phyloP scores from a whole-genome alignment of 2,888 invertebrate species.

The Mythimna albipuncta region DNA sequence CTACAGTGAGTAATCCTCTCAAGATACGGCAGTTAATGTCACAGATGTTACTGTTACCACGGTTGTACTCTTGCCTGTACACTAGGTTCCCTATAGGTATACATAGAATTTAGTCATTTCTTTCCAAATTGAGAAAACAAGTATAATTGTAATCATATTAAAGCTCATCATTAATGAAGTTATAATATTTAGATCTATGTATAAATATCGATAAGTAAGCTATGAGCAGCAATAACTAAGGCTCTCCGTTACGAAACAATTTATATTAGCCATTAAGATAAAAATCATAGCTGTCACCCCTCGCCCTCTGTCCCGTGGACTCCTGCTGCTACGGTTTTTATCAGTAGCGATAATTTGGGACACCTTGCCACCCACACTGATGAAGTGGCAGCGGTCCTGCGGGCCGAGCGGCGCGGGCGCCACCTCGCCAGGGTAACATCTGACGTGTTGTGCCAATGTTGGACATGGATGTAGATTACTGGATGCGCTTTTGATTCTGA shows the following conservation, averaged over 20 bases:
- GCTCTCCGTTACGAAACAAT: background rate
- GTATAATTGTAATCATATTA: background rate
- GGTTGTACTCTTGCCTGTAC: too few relatives aligned
- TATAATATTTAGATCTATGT: too few relatives aligned
- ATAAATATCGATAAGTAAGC: background rate
- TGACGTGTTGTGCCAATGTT: background rate
- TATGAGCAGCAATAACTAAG: background rate
- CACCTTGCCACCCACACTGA: constrained; percentile 21
- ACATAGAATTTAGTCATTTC: too few relatives aligned
- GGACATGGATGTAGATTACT: constrained; percentile 1
- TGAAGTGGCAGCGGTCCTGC: background rate
- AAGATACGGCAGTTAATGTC: too few relatives aligned
- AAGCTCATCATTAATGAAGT: background rate
- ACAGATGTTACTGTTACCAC: too few relatives aligned
- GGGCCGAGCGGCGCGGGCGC: constrained; percentile 8
- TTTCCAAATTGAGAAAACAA: background rate
- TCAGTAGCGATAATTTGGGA: constrained; percentile 7
- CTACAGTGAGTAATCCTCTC: too few relatives aligned
- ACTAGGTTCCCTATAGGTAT: too few relatives aligned
- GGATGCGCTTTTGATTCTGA: background rate
- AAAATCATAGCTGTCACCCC: too few relatives aligned
- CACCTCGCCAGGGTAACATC: constrained; percentile 2
- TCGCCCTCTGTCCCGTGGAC: background rate
- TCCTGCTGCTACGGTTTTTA: constrained; percentile 23
- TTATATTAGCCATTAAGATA: background rate